A percentile compares a stretch with the other conserved stretches of the same genome.
These are phyloP conservation scores for Xestia ashworthii DNA, from an alignment of 2,888 invertebrate species.

Conservation along the genomic window DNA sequence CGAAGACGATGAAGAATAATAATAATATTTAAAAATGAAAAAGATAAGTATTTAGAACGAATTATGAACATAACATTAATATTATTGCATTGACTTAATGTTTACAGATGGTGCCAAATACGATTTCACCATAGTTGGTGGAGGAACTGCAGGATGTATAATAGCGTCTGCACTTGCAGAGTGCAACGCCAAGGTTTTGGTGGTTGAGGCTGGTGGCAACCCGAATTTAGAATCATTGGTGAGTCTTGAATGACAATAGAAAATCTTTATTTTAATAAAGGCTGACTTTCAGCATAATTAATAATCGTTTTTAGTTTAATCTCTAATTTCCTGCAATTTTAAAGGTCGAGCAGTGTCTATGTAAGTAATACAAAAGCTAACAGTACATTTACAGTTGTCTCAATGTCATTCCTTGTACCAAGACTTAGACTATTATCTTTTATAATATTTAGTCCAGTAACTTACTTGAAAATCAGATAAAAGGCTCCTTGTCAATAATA, in stretches of 20 bases:
- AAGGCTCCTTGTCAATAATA: not conserved
- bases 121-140: constrained; percentile 68
- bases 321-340: not conserved
- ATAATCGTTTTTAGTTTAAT: not conserved
- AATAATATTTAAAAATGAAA: no score
- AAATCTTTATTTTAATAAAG: not conserved
- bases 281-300: not conserved
- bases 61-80: no score
- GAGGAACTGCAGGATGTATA: constrained; percentile 67
- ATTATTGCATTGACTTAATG: not conserved
- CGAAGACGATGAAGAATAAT: no score
- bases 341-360: not conserved
- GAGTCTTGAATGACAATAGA: constrained; percentile 27
- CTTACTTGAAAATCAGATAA: not conserved
- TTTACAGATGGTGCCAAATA: constrained; percentile 54
- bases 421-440: not conserved
- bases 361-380: not conserved
- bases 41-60: no score
- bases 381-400: not conserved
- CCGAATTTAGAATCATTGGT: constrained; percentile 67
- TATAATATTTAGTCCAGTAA: not conserved
- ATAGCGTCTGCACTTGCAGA: constrained; percentile 67
- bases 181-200: constrained; percentile 51
- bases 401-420: not conserved
- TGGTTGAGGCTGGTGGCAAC: constrained; percentile 70